Conservation (phyloP, 1,140 invertebrate genomes). For the Formica selysi region DNA sequence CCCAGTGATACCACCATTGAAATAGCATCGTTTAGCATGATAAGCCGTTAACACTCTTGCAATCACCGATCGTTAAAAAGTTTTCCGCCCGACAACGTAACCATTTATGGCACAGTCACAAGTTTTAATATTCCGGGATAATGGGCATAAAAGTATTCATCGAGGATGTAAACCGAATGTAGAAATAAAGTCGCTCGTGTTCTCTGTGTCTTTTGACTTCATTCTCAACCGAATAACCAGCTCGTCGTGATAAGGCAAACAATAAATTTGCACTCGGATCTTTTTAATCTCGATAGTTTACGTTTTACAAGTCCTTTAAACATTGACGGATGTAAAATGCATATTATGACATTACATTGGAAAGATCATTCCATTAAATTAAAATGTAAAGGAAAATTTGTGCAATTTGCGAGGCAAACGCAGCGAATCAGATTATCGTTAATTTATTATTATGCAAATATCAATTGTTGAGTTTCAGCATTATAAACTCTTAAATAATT, state of each 20-base stretch:
- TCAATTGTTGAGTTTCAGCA: not conserved
- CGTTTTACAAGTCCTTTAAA: not conserved
- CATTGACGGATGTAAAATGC: not conserved
- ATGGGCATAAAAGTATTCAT: conserved; percentile 35
- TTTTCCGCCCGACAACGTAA: conserved; percentile 1
- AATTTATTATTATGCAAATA: conserved; percentile 43
- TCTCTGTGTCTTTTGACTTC: conserved; percentile 19
- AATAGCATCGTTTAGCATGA: conserved; percentile 2
- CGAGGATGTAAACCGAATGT: not conserved
- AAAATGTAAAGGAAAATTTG: not conserved
- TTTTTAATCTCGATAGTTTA: not conserved
- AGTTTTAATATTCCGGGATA: conserved; percentile 24
- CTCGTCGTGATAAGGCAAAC: conserved; percentile 6
- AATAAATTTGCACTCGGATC: not conserved
- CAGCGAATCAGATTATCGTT: conserved; percentile 6
- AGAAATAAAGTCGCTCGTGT: conserved; percentile 27
- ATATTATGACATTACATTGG: not conserved
- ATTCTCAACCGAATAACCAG: conserved; percentile 3
- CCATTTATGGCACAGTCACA: not conserved
- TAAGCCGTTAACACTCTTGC: not conserved
- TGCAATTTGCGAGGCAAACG: no score
- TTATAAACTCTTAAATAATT: conserved; percentile 18
- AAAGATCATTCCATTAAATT: conserved; percentile 12
- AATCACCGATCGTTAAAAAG: conserved; percentile 42
- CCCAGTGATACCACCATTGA: not conserved